Evolutionary conservation across 2,797 vertebrate species (phyloP).

Genomic region (Neostethus bicornis): DNA sequence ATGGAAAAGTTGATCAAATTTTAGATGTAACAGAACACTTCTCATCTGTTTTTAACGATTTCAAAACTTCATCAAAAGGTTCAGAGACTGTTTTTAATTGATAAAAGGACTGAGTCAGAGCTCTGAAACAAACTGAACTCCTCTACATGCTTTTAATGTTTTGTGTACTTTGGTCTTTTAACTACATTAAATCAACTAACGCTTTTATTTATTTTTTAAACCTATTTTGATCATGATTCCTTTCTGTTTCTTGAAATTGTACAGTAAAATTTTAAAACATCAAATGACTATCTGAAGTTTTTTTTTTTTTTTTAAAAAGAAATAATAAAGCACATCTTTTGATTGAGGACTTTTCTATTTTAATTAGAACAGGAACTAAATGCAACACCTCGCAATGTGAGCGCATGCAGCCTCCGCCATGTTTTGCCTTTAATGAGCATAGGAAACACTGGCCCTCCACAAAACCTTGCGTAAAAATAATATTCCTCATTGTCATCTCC

Average conservation of each 20-base stretch:
- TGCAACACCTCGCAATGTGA: conserved; percentile 53
- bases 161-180: conserved; percentile 22
- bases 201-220: conserved; percentile 72
- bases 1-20: too few relatives aligned
- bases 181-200: conserved; percentile 33
- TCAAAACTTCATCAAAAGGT: conserved; percentile 21
- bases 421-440: conserved; percentile 91
- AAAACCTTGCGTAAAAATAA: conserved; percentile 98
- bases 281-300: conserved; percentile 18
- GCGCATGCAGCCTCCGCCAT: conserved; percentile 64
- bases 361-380: conserved; percentile 89
- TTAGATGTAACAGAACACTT: conserved; percentile 26
- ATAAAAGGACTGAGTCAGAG: too few relatives aligned
- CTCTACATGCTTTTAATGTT: conserved; percentile 34
- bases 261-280: conserved; percentile 70
- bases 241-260: conserved; percentile 60
- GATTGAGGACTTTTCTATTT: conserved; percentile 43
- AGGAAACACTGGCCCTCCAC: conserved; percentile 87
- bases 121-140: conserved; percentile 20
- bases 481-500: conserved; percentile 91
- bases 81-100: conserved; percentile 44
- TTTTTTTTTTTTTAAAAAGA: conserved; percentile 3
- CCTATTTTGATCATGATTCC: conserved; percentile 55
- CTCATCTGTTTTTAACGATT: conserved; percentile 26
- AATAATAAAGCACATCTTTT: conserved; percentile 5